Conservation (phyloP, 2,113 vertebrate genomes). For the Odobenus rosmarus region DNA sequence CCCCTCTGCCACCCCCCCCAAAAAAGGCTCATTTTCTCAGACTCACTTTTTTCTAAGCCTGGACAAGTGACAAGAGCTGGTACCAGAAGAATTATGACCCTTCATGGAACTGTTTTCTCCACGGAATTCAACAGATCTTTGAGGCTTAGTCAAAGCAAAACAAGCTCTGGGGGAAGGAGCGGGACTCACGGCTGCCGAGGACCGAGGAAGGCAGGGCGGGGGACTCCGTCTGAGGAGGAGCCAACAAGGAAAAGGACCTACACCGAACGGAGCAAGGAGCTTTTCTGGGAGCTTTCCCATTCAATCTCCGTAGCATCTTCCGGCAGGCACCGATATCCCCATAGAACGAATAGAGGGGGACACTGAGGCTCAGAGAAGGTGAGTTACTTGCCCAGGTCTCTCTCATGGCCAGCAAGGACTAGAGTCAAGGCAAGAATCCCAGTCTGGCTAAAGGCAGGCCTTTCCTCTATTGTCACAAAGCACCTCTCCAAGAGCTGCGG, state of each 20-base stretch:
- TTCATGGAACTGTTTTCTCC: neutral
- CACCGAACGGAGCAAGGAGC: neutral
- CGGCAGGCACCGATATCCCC: neutral
- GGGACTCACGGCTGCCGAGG: neutral
- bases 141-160: neutral
- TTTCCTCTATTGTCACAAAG: neutral
- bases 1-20: too few species aligned
- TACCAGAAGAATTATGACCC: neutral
- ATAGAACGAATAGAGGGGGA: neutral
- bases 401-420: neutral
- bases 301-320: neutral
- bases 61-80: slow-evolving; percentile 35
- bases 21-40: neutral
- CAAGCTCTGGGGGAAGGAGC: neutral
- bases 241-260: neutral
- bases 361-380: neutral
- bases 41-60: slow-evolving; percentile 50
- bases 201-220: neutral
- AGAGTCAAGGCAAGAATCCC: neutral
- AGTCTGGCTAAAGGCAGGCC: neutral
- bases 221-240: neutral
- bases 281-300: neutral
- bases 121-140: neutral
- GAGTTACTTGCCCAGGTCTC: neutral
- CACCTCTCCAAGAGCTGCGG: neutral